Evolutionary conservation across 2,113 vertebrate species (phyloP), one percentile per base, ranked within the genome.

Genomic region (Syngnathus floridae): DNA sequence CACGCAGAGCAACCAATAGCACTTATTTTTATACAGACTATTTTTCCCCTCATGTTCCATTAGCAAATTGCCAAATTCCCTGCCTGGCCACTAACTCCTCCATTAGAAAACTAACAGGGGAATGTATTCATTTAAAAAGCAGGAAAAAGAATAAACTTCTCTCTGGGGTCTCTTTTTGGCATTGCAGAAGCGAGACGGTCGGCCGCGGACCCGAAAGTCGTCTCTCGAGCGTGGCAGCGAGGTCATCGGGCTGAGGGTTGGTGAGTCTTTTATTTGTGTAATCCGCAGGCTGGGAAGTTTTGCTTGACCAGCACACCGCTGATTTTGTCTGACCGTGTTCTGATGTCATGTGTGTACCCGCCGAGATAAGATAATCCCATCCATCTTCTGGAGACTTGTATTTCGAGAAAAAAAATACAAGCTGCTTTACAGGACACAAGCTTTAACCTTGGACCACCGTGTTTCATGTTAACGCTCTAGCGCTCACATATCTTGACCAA

Each of bases 61-160:
- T 91, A 91, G 89, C 86, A 92, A 88, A 91, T 90, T 90, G 77
- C 87, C 75, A 41, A 61, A 61, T 66, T 74, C 26, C 54, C 69
- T 64, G 64, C 45, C 59, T 66, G 64, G 40, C 59, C 73, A 81
- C 51, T 64, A 70, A 78, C 77, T 67, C 36, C 75, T 66, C 64
- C 73, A 86, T 88, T 88, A 88, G 66, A 85, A 81, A 68, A 70
- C 65, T 74, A 77, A 87, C 83, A 60, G 49, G 70, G 64, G 79
- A 85, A 83, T 84, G 66, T 77, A 78, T 85, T 88, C 66, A 75
- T 80, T 78, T 75, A 75, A 85, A 83, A 67, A 51, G 35, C 81
- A 69, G 38, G 60, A 78, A 77, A 83, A 87, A 86, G 80, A 89
- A 80, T 84, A 73, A 84, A 73, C 80, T 78, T 81, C 49, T 82